Conservation (phyloP, 2,888 invertebrate species). For the Osmoderma eremita region DNA sequence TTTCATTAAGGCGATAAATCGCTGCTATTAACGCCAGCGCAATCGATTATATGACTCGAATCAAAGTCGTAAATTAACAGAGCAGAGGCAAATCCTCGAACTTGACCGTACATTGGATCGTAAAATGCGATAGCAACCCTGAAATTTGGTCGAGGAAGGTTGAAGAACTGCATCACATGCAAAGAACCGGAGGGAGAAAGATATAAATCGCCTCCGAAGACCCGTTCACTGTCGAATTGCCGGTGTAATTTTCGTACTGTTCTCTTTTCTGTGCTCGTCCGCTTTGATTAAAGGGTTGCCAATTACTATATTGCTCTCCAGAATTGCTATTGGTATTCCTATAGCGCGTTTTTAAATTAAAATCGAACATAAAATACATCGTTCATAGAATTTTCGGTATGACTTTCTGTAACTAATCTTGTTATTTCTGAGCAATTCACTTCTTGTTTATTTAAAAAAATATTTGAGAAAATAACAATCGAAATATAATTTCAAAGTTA, state of each 20-base stretch:
- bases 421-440: too few relatives aligned
- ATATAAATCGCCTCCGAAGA: constrained; percentile 9
- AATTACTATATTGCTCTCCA: neutral
- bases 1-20: neutral
- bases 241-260: neutral
- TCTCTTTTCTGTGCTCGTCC: neutral
- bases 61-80: constrained; percentile 4
- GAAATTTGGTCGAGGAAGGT: too few relatives aligned
- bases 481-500: too few relatives aligned
- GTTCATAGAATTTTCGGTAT: too few relatives aligned
- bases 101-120: neutral
- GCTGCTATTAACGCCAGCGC: neutral
- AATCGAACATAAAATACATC: too few relatives aligned
- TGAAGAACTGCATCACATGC: neutral
- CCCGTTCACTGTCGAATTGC: constrained; percentile 18
- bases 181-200: neutral
- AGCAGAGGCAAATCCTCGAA: constrained; percentile 8
- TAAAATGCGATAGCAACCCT: too few relatives aligned
- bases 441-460: too few relatives aligned
- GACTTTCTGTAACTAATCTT: too few relatives aligned
- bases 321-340: too few relatives aligned
- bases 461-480: too few relatives aligned
- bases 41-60: neutral
- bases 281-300: neutral
- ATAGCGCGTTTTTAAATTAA: too few relatives aligned